Base-by-base conservation (phyloP, 1,140 invertebrate species). In the Hylaeus volcanicus region DNA sequence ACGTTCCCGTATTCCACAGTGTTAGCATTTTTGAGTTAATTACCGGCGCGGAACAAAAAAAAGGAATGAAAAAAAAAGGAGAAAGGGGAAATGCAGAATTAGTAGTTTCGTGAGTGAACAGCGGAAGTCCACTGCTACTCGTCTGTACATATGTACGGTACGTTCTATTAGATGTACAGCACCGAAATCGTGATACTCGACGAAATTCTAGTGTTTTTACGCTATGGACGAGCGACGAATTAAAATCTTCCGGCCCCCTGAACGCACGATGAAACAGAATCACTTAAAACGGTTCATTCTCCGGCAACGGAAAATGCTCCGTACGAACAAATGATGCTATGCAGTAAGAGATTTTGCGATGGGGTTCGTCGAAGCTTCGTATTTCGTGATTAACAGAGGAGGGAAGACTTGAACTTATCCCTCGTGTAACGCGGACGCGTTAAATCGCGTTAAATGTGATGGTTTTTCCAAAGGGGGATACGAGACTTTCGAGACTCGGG, bases 21-120 rank as follows among this genome's bases (percentile, higher is more conserved):
- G 77, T 73, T 61, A 60, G 78, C 78, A 53, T 75, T 80, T 80
- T 80, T 61, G 72, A 80, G 78, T 80, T 80, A 75, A 80, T 80
- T 80, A 80, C 72, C 39, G 43, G 53, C 53, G 15, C 12, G 4
- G 73, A 43, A 26, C 6, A 60, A 51, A 69, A 55, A n/a, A n/a
- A 11, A 56, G 12, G 0, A 0, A 5, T 15, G 12, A 55, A n/a
- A n/a, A 11, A 56, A 26, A 0, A 0, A 2, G 41, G 12, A 39
- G 3, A 14, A 55, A 14, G 12, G 0, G 12, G 53, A 43, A 55
- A 51, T 70, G 37, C 39, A 43, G 60, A 63, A 79, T 39, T 45
- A 69, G 37, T 53, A 53, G 69, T 56, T 74, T 12, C 55, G 60
- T 37, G 55, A 43, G 48, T n/a, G 60, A 73, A 73, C 60, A 79